Conservation (phyloP, 2,113 vertebrate genomes). For the Hemibagrus wyckioides region DNA sequence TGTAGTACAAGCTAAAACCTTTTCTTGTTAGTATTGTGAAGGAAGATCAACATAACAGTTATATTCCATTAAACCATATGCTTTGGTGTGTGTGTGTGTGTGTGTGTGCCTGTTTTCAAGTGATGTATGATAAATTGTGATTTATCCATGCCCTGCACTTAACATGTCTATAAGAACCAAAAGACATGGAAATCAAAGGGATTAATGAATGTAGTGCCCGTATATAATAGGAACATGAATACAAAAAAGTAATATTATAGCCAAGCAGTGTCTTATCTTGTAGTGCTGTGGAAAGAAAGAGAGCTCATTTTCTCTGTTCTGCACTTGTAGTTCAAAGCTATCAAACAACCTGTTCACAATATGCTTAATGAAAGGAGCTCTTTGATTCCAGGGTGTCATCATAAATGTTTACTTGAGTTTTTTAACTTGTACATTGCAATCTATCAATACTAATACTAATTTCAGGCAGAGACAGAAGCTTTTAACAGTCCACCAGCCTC, state of each 20-base stretch:
- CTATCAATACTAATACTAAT: not conserved
- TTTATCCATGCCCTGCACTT: not conserved
- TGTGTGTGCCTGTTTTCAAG: not conserved
- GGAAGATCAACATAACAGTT: not conserved
- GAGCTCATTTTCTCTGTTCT: not conserved
- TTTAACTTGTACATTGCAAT: not conserved
- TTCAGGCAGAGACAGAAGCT: not conserved
- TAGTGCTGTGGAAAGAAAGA: not conserved
- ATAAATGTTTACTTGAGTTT: not conserved
- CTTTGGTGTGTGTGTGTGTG: not conserved
- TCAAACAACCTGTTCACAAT: not conserved
- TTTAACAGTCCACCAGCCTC: not conserved
- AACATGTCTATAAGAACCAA: not conserved
- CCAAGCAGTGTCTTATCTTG: not conserved
- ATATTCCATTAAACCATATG: not conserved
- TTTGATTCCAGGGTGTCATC: not conserved
- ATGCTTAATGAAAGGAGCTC: not conserved
- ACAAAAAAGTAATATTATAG: not conserved
- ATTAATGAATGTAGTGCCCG: not conserved
- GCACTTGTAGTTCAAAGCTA: not conserved
- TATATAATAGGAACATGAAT: slow-evolving; percentile 1
- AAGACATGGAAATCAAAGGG: not conserved
- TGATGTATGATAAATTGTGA: not conserved
- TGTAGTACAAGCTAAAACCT: not conserved
- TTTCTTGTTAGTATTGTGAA: not conserved